Evolutionary conservation across 2,113 vertebrate species (phyloP).

Genomic region (Callaeas wilsoni): DNA sequence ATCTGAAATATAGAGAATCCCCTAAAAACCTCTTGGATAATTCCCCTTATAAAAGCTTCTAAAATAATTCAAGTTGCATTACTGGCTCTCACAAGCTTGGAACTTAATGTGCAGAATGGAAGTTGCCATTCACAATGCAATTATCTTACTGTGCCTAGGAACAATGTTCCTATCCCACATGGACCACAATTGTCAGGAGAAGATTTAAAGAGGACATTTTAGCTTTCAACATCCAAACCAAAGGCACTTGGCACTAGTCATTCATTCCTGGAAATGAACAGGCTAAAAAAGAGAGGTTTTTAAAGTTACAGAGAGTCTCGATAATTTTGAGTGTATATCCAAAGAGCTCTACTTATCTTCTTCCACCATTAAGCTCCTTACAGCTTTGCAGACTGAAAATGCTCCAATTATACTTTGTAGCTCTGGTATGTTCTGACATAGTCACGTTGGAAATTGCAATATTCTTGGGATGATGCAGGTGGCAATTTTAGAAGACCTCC

Average conservation of each 20-base stretch:
- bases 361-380: background rate
- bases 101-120: background rate
- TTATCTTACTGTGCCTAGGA: background rate
- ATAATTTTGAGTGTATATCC: background rate
- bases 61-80: background rate
- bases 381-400: background rate
- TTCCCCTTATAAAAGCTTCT: constrained; percentile 37
- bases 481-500: background rate
- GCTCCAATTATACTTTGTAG: background rate
- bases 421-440: background rate
- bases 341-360: background rate
- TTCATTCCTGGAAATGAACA: background rate
- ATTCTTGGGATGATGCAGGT: background rate
- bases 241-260: background rate
- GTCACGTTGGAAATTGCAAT: background rate
- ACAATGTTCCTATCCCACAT: background rate
- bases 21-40: background rate
- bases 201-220: background rate
- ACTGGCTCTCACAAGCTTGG: background rate
- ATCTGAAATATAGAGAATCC: background rate
- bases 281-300: background rate
- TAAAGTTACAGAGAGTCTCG: background rate
- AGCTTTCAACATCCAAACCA: background rate
- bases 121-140: background rate
- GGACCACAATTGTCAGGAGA: background rate